A percentile compares a stretch with the other conserved stretches of the same genome.
Conservation (phyloP, 2,888 invertebrate species). For the Netelia fuscicornis region DNA sequence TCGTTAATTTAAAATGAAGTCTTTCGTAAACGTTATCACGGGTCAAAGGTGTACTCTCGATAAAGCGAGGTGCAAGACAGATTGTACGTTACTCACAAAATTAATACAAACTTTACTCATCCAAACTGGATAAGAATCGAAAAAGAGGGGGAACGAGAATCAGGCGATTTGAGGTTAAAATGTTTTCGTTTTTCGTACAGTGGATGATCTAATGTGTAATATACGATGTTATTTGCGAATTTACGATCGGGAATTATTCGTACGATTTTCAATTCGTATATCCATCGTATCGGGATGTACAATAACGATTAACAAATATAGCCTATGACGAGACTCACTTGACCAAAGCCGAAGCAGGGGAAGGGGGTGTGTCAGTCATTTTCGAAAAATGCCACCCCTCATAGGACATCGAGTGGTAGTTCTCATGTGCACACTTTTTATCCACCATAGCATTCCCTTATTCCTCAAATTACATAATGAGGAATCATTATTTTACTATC, state of each 20-base stretch:
- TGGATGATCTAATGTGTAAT: not conserved
- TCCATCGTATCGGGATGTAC: conserved; percentile 5
- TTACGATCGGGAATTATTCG: conserved; percentile 13
- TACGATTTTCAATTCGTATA: not conserved
- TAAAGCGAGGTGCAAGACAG: not conserved
- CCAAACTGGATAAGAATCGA: not conserved
- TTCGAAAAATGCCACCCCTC: conserved; percentile 79
- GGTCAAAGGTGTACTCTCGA: conserved; percentile 41
- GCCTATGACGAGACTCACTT: conserved; percentile 77
- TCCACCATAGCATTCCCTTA: conserved; percentile 80
- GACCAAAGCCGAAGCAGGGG: conserved; percentile 78
- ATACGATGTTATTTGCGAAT: not conserved
- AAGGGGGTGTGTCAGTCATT: conserved; percentile 81
- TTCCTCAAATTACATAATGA: conserved; percentile 76
- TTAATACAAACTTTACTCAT: not conserved
- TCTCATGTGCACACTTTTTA: conserved; percentile 78
- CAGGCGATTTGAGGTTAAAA: conserved; percentile 6
- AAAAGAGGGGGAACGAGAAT: not conserved
- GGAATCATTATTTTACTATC: conserved; percentile 70
- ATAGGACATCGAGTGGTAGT: conserved; percentile 73
- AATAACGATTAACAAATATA: conserved; percentile 51
- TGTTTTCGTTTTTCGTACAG: conserved; percentile 1
- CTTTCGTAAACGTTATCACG: conserved; percentile 7
- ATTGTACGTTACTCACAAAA: not conserved
- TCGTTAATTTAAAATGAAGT: not conserved